Conservation (phyloP, 2,113 vertebrate species). For the Platysteira castanea region DNA sequence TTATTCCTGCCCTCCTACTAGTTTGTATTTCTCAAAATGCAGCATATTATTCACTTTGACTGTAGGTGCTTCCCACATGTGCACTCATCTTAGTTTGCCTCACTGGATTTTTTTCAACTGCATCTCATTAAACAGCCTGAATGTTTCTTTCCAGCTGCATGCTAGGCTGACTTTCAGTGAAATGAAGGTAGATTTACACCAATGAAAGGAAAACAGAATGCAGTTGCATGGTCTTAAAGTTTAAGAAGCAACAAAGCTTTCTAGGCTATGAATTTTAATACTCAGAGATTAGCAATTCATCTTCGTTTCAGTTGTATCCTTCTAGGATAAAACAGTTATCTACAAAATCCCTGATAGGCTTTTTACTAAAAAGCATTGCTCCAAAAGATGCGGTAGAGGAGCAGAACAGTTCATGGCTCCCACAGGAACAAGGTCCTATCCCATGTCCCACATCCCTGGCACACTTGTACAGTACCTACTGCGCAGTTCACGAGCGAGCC, state of each 20-base stretch:
- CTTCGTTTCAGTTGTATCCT: neutral
- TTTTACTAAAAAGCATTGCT: neutral
- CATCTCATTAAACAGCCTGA: neutral
- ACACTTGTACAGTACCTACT: neutral
- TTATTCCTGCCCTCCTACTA: neutral
- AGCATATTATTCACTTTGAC: neutral
- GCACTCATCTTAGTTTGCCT: conserved; percentile 9
- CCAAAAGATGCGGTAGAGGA: neutral
- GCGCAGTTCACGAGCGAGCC: neutral
- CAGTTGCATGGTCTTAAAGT: neutral
- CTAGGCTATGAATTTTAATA: neutral
- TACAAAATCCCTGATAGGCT: neutral
- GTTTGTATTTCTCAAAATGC: neutral
- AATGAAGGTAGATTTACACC: neutral
- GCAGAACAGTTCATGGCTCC: neutral
- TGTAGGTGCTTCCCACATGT: neutral
- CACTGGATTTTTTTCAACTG: neutral
- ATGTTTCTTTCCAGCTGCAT: neutral
- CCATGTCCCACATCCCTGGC: neutral
- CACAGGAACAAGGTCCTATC: neutral
- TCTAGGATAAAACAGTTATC: neutral
- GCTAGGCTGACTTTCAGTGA: neutral
- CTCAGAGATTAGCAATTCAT: neutral
- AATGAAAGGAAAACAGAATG: neutral
- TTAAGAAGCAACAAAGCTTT: neutral